Evolutionary conservation across 1,140 invertebrate genomes (phyloP), one percentile per base, ranked within the genome.

Genomic region (Goniozus legneri): DNA sequence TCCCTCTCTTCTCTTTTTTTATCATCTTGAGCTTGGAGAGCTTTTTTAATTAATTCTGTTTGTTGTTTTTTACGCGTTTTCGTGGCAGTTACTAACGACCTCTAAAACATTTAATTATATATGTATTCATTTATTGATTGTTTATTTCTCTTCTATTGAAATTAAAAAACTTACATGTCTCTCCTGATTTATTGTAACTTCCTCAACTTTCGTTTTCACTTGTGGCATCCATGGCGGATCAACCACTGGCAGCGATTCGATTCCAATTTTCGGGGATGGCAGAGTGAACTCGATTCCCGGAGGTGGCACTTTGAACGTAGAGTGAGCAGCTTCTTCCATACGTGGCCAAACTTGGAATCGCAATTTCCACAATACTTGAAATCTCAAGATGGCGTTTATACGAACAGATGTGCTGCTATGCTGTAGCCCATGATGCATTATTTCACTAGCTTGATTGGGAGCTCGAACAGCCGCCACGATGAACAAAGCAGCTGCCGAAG

Each of bases 151-250:
- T 27, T 27, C 10, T 10, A 27, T 6, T 27, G 10, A 19, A 8
- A 46, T n/a, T 15, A 14, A 18, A 33, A 40, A 39, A 76, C 87
- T 86, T 80, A 97, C 93, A 71, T 97, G 91, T 77, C 94, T 85
- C 67, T 98, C 95, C 73, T 99, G 95, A 76, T 95, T 98, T n/a
- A 98, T 84, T 0, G 95, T 96, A 45, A 98, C 94, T 79, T 98
- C 96, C 79, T 99, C 95, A 19, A 99, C 94, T 77, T 98, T 98
- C 1, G 93, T 93, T 74, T 97, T 97, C 12, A 94, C 91, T 66
- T 95, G 87, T 0, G 97, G 93, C 83, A 94, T 93, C 97, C 97
- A 99, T 0, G 97, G 96, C 14, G 97, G 95, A 79, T 99, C 97
- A 0, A 98, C 92, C 2, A 98, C 93, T 2, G 92, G 89, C 46